phyloP scores from a whole-genome alignment of 1,140 invertebrate species.

The Cyphomyrmex costatus region DNA sequence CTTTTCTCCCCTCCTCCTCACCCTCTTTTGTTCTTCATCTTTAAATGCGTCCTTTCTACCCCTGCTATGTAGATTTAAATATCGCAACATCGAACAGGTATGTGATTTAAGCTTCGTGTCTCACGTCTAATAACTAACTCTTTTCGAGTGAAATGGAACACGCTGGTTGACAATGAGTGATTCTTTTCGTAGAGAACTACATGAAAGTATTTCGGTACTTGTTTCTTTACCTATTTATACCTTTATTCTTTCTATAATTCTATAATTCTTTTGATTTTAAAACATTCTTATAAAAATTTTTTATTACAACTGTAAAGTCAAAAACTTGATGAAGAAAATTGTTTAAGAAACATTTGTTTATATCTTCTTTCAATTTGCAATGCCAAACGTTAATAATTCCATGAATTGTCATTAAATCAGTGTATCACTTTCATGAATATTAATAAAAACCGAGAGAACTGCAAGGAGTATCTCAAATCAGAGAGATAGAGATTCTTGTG shows the following conservation, averaged over 20 bases:
- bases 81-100: not conserved
- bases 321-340: not conserved
- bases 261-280: no score
- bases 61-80: slow-evolving; percentile 19
- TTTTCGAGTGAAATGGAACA: not conserved
- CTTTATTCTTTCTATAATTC: no score
- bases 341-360: not conserved
- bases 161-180: not conserved
- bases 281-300: not conserved
- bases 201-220: not conserved
- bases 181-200: not conserved
- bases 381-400: not conserved
- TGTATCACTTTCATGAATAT: not conserved
- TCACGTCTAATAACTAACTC: not conserved
- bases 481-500: not conserved
- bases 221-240: no score
- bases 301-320: not conserved
- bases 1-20: not conserved
- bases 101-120: not conserved
- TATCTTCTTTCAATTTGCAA: not conserved
- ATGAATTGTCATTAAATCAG: not conserved
- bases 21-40: not conserved
- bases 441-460: not conserved
- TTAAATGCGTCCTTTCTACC: not conserved
- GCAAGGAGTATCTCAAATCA: no score